phyloP scores from a whole-genome alignment of 92 coral and sea anemone species.

The Zoanthus solanderi region DNA sequence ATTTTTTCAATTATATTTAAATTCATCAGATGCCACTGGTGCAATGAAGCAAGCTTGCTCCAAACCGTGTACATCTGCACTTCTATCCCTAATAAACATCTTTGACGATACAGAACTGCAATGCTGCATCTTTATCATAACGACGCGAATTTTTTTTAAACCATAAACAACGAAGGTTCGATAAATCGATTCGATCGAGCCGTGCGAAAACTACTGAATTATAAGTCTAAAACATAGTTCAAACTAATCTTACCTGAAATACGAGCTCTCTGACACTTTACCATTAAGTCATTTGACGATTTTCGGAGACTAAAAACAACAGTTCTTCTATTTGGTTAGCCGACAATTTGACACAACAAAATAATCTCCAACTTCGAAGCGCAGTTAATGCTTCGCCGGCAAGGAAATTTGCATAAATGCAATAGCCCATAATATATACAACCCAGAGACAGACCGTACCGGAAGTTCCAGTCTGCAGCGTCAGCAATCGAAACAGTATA shows the following conservation, averaged over 20 bases:
- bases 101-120: background rate
- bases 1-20: background rate
- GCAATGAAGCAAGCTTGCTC: background rate
- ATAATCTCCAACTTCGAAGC: background rate
- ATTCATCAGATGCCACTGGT: background rate
- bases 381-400: background rate
- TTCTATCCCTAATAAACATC: background rate
- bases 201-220: background rate
- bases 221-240: background rate
- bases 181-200: background rate
- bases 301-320: conserved; percentile 13
- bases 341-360: conserved; percentile 45
- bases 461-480: conserved; percentile 4
- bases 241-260: conserved; percentile 4
- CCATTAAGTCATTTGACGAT: conserved; percentile 44
- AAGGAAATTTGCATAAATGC: conserved; percentile 18
- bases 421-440: conserved; percentile 21
- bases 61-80: background rate
- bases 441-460: background rate
- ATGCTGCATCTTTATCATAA: background rate
- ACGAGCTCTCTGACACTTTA: conserved; percentile 5
- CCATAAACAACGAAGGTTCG: background rate
- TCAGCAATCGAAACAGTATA: too few species aligned
- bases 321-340: background rate
- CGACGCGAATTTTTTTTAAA: background rate